Percentiles rank a stretch among this genome's conserved stretches.
Evolutionary conservation across 1,140 invertebrate species (phyloP).

Genomic region (Tetragonula clypearis): DNA sequence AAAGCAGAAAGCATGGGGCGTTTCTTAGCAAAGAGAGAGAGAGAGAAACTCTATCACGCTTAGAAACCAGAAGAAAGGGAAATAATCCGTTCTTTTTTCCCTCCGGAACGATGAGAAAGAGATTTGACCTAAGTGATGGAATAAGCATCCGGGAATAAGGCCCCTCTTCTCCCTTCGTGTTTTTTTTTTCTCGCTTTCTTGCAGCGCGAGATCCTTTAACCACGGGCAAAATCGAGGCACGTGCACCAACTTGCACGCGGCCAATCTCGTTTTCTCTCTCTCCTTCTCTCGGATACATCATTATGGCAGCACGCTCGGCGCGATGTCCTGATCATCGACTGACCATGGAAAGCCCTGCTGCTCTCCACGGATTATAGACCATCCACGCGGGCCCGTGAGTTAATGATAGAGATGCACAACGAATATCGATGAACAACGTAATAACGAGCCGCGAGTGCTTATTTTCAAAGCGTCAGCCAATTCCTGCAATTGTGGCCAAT

Average conservation of each 20-base stretch:
- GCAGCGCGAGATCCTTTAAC: conserved; percentile 39
- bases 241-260: conserved; percentile 46
- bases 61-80: background rate
- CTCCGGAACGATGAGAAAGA: background rate
- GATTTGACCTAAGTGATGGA: background rate
- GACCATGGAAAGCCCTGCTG: background rate
- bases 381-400: background rate
- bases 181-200: conserved; percentile 54
- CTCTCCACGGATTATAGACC: conserved; percentile 8
- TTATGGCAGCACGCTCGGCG: background rate
- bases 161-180: background rate
- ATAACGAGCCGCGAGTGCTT: background rate
- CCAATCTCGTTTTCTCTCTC: background rate
- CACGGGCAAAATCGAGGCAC: conserved; percentile 59
- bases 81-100: background rate
- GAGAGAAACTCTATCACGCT: too few species aligned
- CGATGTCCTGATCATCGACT: background rate
- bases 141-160: background rate
- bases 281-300: background rate
- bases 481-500: background rate
- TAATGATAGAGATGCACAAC: background rate
- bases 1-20: background rate
- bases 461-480: background rate
- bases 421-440: conserved; percentile 3
- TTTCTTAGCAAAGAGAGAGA: background rate